Base-by-base conservation (phyloP, 1,140 invertebrate species). In the Lasioglossum albipes region DNA sequence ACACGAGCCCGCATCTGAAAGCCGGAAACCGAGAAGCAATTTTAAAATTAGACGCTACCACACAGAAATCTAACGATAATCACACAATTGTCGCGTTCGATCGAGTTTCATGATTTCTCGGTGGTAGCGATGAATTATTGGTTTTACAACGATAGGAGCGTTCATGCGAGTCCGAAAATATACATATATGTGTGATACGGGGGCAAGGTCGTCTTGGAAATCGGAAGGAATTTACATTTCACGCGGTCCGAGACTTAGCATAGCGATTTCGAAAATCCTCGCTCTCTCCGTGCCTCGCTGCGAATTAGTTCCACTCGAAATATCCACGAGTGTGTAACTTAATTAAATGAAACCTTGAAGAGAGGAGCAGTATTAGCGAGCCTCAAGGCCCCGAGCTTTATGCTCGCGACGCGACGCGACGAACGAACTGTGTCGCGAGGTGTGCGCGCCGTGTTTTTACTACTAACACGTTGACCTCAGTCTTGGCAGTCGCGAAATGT, bases 161-260 rank as follows among this genome's bases (percentile, higher is more conserved):
- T 79, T 73, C n/a, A 54, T 59, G 36, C 41, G 54, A n/a, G 65
- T 57, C 77, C 52, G 9, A 54, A 79, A 79, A 79, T 79, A 27
- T 27, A 27, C 27, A 79, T 49, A 74, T 45, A 45, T 36, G 62
- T 12, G 62, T 74, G 77, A 79, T 74, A 79, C 13, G 62, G 18
- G 71, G 70, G 74, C 77, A 79, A 79, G 77, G 77, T 79, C 77
- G 49, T 57, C 49, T 66, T 74, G 77, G 70, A 42, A 54, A 74
- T 74, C 62, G 57, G n/a, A 62, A 62, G 36, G 36, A 27, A 62
- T 62, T 45, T 10, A n/a, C 22, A 61, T 61, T 42, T 27, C 66
- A n/a, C 66, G 66, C n/a, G 42, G 3, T 13, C 41, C 18, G 65
- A n/a, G n/a, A n/a, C n/a, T n/a, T n/a, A n/a, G n/a, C n/a, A n/a